A percentile compares a stretch with the other conserved stretches of the same genome.
phyloP scores from a whole-genome alignment of 1,140 invertebrate species.

The Stegodyphus mimosarum region DNA sequence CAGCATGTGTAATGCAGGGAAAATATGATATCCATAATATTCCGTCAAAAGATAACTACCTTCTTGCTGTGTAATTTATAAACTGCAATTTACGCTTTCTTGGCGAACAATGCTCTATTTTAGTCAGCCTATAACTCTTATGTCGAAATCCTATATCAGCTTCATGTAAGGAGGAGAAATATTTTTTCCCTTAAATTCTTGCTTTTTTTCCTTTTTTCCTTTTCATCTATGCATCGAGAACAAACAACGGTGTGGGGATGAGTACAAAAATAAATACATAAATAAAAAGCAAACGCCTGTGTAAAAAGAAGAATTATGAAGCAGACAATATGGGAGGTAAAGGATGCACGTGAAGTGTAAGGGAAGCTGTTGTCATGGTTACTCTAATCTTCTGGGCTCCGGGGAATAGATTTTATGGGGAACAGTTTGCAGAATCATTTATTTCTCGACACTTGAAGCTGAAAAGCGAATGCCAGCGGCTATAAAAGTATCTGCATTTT shows the following conservation, averaged over 20 bases:
- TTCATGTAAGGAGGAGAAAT: slow-evolving; percentile 12
- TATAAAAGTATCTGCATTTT: slow-evolving; percentile 52
- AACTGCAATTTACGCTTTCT: slow-evolving; percentile 22
- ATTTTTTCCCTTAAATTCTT: not conserved
- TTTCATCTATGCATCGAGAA: not conserved
- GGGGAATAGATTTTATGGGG: slow-evolving; percentile 43
- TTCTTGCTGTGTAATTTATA: slow-evolving; percentile 21
- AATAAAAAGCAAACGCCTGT: not conserved
- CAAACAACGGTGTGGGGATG: not conserved
- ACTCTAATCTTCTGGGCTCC: slow-evolving; percentile 49
- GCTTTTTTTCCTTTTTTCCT: not conserved
- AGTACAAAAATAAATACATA: slow-evolving; percentile 28
- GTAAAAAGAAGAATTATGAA: slow-evolving; percentile 28
- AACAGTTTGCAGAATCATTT: slow-evolving; percentile 58
- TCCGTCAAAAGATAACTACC: slow-evolving; percentile 16
- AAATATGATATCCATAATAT: slow-evolving; percentile 42
- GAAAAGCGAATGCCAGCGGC: slow-evolving; percentile 35
- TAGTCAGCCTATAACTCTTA: slow-evolving; percentile 29
- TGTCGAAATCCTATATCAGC: slow-evolving; percentile 43
- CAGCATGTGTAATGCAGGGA: slow-evolving; percentile 19
- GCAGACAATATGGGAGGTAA: not conserved
- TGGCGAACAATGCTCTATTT: slow-evolving; percentile 8
- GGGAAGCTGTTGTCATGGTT: slow-evolving; percentile 14
- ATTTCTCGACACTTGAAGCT: slow-evolving; percentile 48
- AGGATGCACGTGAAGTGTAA: too few species aligned